Evolutionary conservation across 2,888 invertebrate species (phyloP), one percentile per base, ranked within the genome.

Genomic region (Hydroisotoma schaefferi): DNA sequence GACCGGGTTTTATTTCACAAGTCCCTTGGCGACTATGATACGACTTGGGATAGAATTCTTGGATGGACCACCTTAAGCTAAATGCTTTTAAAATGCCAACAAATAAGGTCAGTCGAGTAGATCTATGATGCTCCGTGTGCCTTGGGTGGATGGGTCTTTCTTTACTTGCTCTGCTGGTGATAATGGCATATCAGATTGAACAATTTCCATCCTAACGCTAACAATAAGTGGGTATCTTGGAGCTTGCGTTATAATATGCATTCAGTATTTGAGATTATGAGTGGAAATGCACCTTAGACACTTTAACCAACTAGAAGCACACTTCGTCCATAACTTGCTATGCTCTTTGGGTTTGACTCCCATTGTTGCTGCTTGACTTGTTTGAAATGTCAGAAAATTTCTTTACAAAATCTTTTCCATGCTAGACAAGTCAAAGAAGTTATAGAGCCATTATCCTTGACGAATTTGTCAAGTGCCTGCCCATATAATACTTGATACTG

Each of bases 401-500:
- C 46, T 48, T 63, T 58, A 55, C 47, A 59, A 46, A 46, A 25
- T 46, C 46, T 46, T 46, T 46, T 46, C n/a, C 46, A 46, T 46
- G 23, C 46, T 46, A 12, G 20, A 12, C 3, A 28, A 48, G 28
- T 26, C 27, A 28, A 48, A 18, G 18, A 20, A 58, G 38, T 46
- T 25, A 58, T 54, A 64, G 62, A 61, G 49, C 65, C 63, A 68
- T 70, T 68, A 68, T 67, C 65, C 65, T 68, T 67, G 65, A 68
- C 67, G 67, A 70, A 70, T 70, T 67, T 70, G 68, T 67, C 68
- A 63, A 68, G 63, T 63, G 49, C 47, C 23, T 46, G 20, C 23
- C 27, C 40, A 58, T 46, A n/a, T n/a, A n/a, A n/a, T n/a, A n/a
- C n/a, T n/a, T n/a, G n/a, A n/a, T n/a, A 25, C 23, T 46, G 46